Percentiles rank a stretch among this genome's conserved stretches.
These are phyloP conservation scores for Drosophila vallismaia DNA, from an alignment of 2,888 invertebrate species.

Conservation along the genomic window DNA sequence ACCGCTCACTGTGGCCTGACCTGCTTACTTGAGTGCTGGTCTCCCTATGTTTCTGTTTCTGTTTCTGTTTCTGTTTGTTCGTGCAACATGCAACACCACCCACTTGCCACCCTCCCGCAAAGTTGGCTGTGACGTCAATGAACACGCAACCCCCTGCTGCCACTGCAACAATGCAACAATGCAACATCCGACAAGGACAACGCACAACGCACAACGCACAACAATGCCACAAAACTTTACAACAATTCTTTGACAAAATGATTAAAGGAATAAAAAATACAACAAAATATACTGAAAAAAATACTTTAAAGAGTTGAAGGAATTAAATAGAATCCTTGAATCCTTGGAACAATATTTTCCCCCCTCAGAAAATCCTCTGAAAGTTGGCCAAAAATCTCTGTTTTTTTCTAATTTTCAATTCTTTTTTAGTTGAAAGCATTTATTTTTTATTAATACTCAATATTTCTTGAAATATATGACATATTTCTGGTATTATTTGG, in stretches of 20 bases:
- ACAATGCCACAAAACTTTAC: constrained; percentile 46
- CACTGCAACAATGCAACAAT: constrained; percentile 60
- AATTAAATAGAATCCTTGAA: too few relatives aligned
- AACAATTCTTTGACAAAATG: too few relatives aligned
- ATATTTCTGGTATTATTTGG: too few relatives aligned
- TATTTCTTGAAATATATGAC: too few relatives aligned
- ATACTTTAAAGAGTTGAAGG: background rate
- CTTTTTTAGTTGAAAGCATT: too few relatives aligned
- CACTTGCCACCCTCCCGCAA: background rate
- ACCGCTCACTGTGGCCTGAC: constrained; percentile 71
- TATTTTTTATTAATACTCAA: too few relatives aligned
- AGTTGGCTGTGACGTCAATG: constrained; percentile 67
- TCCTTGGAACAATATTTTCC: too few relatives aligned
- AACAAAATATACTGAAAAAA: constrained; percentile 1
- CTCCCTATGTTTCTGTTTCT: constrained; percentile 57
- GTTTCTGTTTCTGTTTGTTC: constrained; percentile 49
- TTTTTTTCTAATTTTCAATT: too few relatives aligned
- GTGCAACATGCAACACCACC: constrained; percentile 69
- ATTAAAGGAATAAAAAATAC: constrained; percentile 13
- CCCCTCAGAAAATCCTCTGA: too few relatives aligned
- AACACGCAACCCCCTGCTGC: constrained; percentile 60
- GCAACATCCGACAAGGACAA: constrained; percentile 24
- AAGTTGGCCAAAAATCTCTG: too few relatives aligned
- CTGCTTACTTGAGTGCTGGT: constrained; percentile 68
- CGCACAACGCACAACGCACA: constrained; percentile 31